Conservation (phyloP, 1,140 invertebrate genomes). For the Meloidogyne hapla region DNA sequence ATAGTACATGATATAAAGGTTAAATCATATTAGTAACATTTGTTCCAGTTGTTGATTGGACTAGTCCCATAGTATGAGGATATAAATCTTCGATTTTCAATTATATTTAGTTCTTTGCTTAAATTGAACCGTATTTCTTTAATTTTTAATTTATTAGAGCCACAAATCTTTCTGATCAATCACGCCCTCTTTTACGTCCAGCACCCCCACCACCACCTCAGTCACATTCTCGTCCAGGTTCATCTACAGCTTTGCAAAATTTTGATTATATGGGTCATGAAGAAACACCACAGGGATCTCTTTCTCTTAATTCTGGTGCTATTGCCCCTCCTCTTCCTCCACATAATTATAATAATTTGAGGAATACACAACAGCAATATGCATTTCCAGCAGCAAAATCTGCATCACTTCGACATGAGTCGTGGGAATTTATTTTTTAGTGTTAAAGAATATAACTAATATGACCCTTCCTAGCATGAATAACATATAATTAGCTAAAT, state of each 20-base stretch:
- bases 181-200: neutral
- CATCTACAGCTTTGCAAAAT: neutral
- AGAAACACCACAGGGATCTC: neutral
- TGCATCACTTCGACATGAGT: neutral
- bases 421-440: neutral
- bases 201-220: neutral
- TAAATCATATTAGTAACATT: no score
- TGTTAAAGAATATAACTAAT: no score
- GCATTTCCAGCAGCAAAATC: neutral
- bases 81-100: no score
- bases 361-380: neutral
- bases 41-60: no score
- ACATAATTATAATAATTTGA: neutral
- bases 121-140: no score
- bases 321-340: neutral
- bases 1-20: no score
- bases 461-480: no score
- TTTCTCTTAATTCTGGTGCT: neutral
- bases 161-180: neutral
- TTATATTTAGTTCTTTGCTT: no score
- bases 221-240: neutral
- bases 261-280: neutral
- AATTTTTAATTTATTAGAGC: constrained; percentile 11
- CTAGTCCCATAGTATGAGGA: no score
- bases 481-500: no score